phyloP scores from a whole-genome alignment of 1,140 invertebrate genomes.

The Caenorhabditis briggsae region DNA sequence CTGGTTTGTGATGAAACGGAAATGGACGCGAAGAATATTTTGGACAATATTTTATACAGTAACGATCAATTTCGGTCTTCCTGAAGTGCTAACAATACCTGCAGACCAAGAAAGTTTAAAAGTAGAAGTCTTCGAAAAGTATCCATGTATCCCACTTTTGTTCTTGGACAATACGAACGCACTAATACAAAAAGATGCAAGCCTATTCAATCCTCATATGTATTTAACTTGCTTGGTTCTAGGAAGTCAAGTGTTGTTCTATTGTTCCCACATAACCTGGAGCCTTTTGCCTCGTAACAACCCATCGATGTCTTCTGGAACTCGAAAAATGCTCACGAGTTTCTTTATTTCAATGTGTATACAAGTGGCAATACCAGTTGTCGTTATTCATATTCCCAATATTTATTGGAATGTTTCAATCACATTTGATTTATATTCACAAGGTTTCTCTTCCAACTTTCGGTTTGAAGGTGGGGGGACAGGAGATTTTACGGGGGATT shows the following conservation, averaged over 20 bases:
- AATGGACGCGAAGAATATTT: not conserved
- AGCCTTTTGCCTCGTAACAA: constrained; percentile 6
- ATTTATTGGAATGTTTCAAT: constrained; percentile 35
- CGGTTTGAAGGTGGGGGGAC: too few species aligned
- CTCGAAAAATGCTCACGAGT: constrained; percentile 2
- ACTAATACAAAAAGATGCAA: not conserved
- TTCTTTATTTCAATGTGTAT: constrained; percentile 37
- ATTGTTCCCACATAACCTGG: constrained; percentile 3
- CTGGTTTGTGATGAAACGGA: constrained; percentile 18
- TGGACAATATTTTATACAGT: not conserved
- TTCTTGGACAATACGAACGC: not conserved
- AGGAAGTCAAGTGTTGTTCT: not conserved
- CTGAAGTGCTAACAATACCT: constrained; percentile 1
- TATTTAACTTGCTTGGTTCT: not conserved
- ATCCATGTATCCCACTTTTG: not conserved
- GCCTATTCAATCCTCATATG: constrained; percentile 21
- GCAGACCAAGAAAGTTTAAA: not conserved
- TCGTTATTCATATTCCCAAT: constrained; percentile 9
- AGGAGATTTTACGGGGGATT: too few species aligned
- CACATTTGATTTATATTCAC: constrained; percentile 8
- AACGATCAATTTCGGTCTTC: not conserved
- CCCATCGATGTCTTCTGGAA: constrained; percentile 14
- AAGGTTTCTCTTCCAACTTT: not conserved
- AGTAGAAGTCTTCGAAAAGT: not conserved
- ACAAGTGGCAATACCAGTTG: not conserved